A percentile compares a stretch with the other conserved stretches of the same genome.
Conservation (phyloP, 2,888 invertebrate genomes). For the Lycophotia porphyrea region DNA sequence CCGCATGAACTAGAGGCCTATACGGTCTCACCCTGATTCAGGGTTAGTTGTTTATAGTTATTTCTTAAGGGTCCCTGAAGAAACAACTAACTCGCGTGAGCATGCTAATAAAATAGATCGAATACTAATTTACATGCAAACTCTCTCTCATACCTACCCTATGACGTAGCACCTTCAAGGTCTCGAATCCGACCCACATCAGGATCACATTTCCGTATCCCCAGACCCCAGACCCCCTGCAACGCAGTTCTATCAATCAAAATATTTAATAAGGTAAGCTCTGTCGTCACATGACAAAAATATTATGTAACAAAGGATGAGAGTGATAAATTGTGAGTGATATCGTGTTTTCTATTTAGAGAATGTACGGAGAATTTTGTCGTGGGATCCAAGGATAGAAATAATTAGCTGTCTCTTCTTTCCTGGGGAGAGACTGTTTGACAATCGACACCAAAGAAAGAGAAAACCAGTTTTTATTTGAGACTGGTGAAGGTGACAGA, state of each 20-base stretch:
- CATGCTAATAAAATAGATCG: neutral
- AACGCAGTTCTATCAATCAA: conserved; percentile 50
- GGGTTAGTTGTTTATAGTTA: too few relatives aligned
- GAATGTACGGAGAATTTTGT: neutral
- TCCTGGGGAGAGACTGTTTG: neutral
- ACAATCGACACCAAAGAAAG: neutral
- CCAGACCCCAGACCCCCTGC: neutral
- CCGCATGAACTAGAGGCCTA: too few relatives aligned
- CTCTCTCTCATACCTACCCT: neutral
- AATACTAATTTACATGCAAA: neutral
- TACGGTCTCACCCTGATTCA: too few relatives aligned
- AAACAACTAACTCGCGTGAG: neutral
- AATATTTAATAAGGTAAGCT: conserved; percentile 54
- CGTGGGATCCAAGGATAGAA: neutral
- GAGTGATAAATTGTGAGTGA: conserved; percentile 46
- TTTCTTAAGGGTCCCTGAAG: too few relatives aligned
- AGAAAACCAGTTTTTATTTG: too few relatives aligned
- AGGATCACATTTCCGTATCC: conserved; percentile 34
- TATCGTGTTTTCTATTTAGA: neutral
- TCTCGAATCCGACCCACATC: conserved; percentile 21
- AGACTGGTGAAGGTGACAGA: conserved; percentile 2
- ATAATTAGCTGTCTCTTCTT: conserved; percentile 8
- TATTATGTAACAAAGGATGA: conserved; percentile 34
- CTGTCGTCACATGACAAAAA: conserved; percentile 28
- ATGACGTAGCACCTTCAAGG: neutral